phyloP scores from a whole-genome alignment of 2,113 vertebrate species.

The Chloroceryle aenea region DNA sequence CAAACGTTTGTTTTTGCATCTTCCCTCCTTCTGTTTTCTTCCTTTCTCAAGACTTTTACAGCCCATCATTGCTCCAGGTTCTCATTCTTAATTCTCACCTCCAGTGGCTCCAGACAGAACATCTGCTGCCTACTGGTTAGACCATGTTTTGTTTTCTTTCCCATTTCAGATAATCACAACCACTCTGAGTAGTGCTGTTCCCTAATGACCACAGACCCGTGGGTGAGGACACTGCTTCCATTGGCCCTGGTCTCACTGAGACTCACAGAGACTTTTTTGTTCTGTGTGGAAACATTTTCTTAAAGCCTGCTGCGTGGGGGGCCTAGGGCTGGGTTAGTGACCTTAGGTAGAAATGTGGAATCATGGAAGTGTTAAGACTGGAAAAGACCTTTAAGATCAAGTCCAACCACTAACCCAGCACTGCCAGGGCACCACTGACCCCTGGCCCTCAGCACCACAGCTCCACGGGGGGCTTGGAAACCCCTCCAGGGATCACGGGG shows the following conservation, averaged over 20 bases:
- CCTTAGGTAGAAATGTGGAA: too few species aligned
- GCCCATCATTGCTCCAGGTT: not conserved
- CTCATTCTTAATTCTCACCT: not conserved
- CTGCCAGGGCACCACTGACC: too few species aligned
- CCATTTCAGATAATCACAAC: not conserved
- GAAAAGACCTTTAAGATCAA: too few species aligned
- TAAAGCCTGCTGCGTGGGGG: not conserved
- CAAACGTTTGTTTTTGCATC: not conserved
- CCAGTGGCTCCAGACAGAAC: not conserved
- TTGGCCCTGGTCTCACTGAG: not conserved
- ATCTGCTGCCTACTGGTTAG: not conserved
- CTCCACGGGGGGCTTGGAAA: too few species aligned
- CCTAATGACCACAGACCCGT: not conserved
- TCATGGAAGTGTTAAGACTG: too few species aligned
- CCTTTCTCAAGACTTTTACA: not conserved
- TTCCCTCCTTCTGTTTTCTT: not conserved
- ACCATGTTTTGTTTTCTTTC: not conserved
- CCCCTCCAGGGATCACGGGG: too few species aligned
- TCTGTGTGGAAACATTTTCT: not conserved
- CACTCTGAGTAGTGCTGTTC: not conserved
- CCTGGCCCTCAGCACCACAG: too few species aligned
- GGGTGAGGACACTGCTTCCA: not conserved
- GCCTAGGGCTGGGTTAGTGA: not conserved
- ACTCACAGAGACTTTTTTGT: not conserved
- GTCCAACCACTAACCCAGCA: too few species aligned